phyloP scores from a whole-genome alignment of 2,113 vertebrate species.

The Syngnathus floridae region DNA sequence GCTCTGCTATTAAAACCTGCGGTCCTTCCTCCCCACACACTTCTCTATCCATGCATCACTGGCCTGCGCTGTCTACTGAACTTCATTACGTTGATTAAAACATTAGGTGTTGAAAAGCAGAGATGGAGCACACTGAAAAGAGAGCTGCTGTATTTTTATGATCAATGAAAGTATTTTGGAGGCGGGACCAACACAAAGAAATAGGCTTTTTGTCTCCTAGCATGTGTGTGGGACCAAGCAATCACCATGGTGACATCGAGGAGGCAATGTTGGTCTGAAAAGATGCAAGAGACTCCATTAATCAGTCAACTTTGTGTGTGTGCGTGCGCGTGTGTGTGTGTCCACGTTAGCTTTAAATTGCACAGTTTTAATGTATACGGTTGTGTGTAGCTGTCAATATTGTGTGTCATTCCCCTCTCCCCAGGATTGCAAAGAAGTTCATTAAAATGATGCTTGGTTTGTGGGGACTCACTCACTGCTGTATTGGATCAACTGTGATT shows the following conservation, averaged over 20 bases:
- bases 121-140: slow-evolving; percentile 34
- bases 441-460: slow-evolving; percentile 5
- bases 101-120: slow-evolving; percentile 50
- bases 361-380: slow-evolving; percentile 46
- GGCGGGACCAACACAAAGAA: neutral
- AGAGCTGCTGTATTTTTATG: slow-evolving; percentile 24
- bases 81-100: slow-evolving; percentile 50
- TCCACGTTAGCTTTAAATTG: slow-evolving; percentile 60
- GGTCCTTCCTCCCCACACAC: slow-evolving; percentile 32
- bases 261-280: neutral
- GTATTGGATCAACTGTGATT: slow-evolving; percentile 55
- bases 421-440: slow-evolving; percentile 2
- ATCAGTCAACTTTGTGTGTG: slow-evolving; percentile 28
- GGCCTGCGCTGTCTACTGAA: slow-evolving; percentile 70
- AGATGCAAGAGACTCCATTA: slow-evolving; percentile 4
- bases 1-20: slow-evolving; percentile 48
- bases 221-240: neutral
- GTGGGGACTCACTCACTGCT: slow-evolving; percentile 54
- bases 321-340: slow-evolving; percentile 27
- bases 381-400: slow-evolving; percentile 60
- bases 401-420: slow-evolving; percentile 38
- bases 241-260: neutral
- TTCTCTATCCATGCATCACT: slow-evolving; percentile 58
- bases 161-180: slow-evolving; percentile 8
- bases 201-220: neutral